Base-by-base conservation (phyloP, 2,888 invertebrate species). In the Congeria kusceri region DNA sequence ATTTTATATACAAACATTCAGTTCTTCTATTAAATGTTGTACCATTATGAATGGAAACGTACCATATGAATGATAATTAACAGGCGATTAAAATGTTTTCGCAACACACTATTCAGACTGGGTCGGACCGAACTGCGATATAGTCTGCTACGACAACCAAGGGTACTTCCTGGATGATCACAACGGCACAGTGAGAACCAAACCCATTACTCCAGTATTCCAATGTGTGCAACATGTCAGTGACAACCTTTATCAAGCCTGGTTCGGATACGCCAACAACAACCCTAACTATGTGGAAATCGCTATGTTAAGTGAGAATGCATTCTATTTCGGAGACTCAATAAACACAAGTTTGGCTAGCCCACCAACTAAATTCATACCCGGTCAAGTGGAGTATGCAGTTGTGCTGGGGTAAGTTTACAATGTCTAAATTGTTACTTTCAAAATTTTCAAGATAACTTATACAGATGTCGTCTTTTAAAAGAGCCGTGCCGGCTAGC, bases 261-360 rank as follows among this genome's bases (percentile, higher is more conserved):
- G 87, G 87, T 88, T 90, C 80, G 89, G 89, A 49, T 90, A 90
- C 65, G 63, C 66, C 39, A 90, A 90, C 61, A 59, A 59, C 13
- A 90, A 89, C 65, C 58, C 72, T 0, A 85, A 87, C 67, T 89
- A 89, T 70, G 79, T 89, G 4, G 87, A 88, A 66, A 82, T 88
- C 11, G 64, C 83, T 5, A 65, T 80, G 7, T 74, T 70, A 4
- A 66, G 74, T 27, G 86, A 86, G 49, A 90, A 89, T 71, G 28
- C 61, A 9, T 46, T 86, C 3, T 65, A 62, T n/a, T 44, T 58
- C 44, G 65, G 47, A 20, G 39, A 23, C 13, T 25, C 4, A 1
- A 9, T 29, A 2, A 57, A 25, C 20, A 25, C 23, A 27, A 23
- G 27, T 44, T 11, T 39, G 39, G 28, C 64, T n/a, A 27, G 59